phyloP scores from a whole-genome alignment of 30 jellyfish, hydroid and myxozoan species.

The Morbakka virulenta region DNA sequence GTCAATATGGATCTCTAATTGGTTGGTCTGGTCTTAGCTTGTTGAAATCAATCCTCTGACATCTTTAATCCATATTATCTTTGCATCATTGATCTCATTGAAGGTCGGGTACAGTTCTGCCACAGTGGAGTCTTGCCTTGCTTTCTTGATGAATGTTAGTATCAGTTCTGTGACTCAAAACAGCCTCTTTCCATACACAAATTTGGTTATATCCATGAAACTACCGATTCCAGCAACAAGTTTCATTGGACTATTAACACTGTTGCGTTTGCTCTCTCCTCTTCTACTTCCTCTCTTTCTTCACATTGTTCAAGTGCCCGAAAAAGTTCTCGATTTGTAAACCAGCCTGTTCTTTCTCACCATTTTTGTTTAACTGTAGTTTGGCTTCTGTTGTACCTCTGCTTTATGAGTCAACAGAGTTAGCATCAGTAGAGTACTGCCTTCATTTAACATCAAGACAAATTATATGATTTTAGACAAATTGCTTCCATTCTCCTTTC shows the following conservation, averaged over 20 bases:
- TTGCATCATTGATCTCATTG: not conserved
- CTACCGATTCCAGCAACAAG: not conserved
- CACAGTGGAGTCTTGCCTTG: not conserved
- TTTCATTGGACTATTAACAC: not conserved
- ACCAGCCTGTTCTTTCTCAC: conserved; percentile 8
- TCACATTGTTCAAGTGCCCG: not conserved
- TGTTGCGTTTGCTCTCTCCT: not conserved
- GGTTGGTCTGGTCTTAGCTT: conserved; percentile 8
- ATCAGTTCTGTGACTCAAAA: not conserved
- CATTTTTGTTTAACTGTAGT: not conserved
- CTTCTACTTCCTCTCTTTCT: not conserved
- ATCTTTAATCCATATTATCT: not conserved
- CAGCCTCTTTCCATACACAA: not conserved
- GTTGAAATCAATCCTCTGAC: not conserved
- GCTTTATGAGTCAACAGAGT: conserved; percentile 13
- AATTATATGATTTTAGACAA: not conserved
- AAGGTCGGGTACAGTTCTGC: not conserved
- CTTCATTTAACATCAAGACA: not conserved
- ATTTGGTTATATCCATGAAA: not conserved
- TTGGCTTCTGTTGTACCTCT: conserved; percentile 6
- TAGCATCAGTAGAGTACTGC: not conserved
- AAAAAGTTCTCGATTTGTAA: not conserved
- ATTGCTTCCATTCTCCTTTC: conserved; percentile 27
- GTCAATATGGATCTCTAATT: conserved; percentile 13
- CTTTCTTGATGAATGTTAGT: not conserved